Conservation (phyloP, 2,113 vertebrate species). For the Sigmodon hispidus region DNA sequence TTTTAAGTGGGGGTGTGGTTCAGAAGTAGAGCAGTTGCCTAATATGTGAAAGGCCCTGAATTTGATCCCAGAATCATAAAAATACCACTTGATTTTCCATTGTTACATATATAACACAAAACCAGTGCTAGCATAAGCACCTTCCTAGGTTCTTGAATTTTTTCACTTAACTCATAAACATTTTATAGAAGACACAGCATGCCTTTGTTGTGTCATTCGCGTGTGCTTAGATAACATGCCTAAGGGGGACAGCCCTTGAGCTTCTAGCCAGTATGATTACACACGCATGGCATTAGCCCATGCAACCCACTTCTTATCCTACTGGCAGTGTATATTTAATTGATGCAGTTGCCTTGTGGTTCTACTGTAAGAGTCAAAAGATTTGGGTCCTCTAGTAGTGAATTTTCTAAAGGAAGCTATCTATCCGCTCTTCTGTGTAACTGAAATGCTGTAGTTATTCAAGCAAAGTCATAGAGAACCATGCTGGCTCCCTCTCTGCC, state of each 20-base stretch:
- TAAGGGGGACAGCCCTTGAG: background rate
- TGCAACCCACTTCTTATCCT: too few species aligned
- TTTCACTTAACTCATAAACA: background rate
- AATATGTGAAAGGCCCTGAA: background rate
- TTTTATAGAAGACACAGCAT: background rate
- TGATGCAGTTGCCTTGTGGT: background rate
- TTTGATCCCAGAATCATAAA: background rate
- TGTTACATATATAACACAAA: background rate
- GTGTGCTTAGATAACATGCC: background rate
- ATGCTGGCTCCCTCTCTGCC: background rate
- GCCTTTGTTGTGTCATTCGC: background rate
- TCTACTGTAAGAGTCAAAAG: background rate
- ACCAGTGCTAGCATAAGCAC: background rate
- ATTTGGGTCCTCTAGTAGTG: background rate
- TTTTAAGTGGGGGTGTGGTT: background rate
- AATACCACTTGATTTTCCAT: background rate
- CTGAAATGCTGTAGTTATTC: background rate
- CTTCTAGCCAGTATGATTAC: background rate
- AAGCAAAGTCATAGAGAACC: background rate
- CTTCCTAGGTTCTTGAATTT: background rate
- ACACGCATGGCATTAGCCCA: background rate
- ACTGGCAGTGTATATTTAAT: background rate
- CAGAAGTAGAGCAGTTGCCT: background rate
- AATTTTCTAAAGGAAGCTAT: background rate
- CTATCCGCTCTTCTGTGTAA: background rate